Evolutionary conservation across 2,113 vertebrate genomes (phyloP), one percentile per base, ranked within the genome.

Genomic region (Eubucco bourcierii): DNA sequence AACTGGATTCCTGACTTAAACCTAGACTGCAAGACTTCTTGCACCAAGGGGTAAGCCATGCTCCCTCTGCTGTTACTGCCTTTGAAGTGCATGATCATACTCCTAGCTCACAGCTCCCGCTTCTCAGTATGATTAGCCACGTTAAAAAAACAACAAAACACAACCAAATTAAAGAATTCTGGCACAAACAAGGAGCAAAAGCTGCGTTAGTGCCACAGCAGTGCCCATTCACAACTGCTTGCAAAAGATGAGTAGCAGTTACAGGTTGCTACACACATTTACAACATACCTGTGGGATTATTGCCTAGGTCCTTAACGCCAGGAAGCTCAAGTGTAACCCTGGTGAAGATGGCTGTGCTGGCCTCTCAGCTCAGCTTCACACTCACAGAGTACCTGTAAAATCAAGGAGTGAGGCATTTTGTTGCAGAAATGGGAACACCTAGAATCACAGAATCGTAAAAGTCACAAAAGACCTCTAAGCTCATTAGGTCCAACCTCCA

Each of bases 1-100:
- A 66, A 66, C 21, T 50, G 41, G 64, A 88, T 82, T 84, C 74
- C 47, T 73, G 67, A 87, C 72, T 60, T 86, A 70, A 87, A 88
- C 50, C 79, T 85, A 56, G 47, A 64, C 39, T 64, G 76, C 68
- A 79, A 84, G 92, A 58, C 63, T 94, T 73, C 80, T 90, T 52
- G 6, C 1, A 1, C 21, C 17, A 15, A 53, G 59, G 5, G 23
- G 41, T 24, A 73, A 80, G 56, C 23, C 28, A 20, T 27, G 76
- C 93, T 94, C 95, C 94, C 94, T 85, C 93, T 95, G 76, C 95
- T 93, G 95, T 93, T 75, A 53, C 31, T 44, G 24, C 4, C 72
- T 56, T 8, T 39, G 65, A 91, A 93, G 53, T 19, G 71, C 46
- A 31, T 9, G 9, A 37, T 33, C 29, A 6, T 7, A 39, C 15